Evolutionary conservation across 2,888 invertebrate genomes (phyloP), one percentile per base, ranked within the genome.

Genomic region (Caenorhabditis zanzibari): DNA sequence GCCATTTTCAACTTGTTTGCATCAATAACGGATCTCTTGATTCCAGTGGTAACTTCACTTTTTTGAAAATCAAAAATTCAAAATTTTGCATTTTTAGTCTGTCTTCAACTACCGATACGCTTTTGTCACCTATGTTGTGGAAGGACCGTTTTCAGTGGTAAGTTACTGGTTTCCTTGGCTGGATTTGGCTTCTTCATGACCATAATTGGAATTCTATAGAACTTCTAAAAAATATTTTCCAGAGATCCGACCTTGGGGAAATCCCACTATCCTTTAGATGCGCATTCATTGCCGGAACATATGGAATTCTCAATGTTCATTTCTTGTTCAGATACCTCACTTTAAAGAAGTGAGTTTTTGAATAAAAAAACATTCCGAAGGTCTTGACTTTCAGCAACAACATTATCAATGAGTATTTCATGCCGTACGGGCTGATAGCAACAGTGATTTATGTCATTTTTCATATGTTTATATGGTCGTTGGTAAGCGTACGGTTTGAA

Each of bases 281-380:
- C n/a, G 26, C 74, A 19, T 64, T 74, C n/a, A 74, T 74, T 19
- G 19, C 63, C 3, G 74, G 74, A 2, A 75, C 75, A 9, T 75
- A 75, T 44, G 75, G 66, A 5, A 75, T 75, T 22, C 24, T 75
- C 1, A 64, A 75, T 24, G 35, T 58, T 38, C 75, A 75, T 9
- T 75, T 75, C n/a, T 26, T 75, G 14, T 75, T 58, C 75, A 35
- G 75, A 56, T 75, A 58, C 32, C 32, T 75, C 0, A 47, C 44
- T 32, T n/a, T 75, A 16, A 66, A 44, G 12, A 54, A 19, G 52
- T 58, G 12, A n/a, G n/a, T 19, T 2, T 47, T 47, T n/a, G n/a
- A n/a, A n/a, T n/a, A n/a, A n/a, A n/a, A n/a, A n/a, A n/a, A n/a
- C n/a, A n/a, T n/a, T n/a, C n/a, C n/a, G n/a, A n/a, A n/a, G n/a